Conservation (phyloP, 2,113 vertebrate species). For the Eretmochelys imbricata region DNA sequence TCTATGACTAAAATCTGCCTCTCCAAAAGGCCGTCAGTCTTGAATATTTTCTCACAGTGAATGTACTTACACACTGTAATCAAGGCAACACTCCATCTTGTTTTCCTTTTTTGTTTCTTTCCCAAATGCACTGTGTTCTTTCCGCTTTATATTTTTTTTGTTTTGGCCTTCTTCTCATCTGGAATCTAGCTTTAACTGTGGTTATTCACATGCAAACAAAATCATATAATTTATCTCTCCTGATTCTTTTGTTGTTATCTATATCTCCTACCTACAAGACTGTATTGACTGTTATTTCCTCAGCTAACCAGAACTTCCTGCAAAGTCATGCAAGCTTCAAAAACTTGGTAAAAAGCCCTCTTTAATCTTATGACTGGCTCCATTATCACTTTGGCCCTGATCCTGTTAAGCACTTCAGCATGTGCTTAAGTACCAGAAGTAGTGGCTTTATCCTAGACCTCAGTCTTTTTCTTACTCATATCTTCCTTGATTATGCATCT, state of each 20-base stretch:
- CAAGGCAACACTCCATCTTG: background rate
- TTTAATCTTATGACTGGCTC: background rate
- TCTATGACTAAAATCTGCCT: background rate
- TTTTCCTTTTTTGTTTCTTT: conserved; percentile 21
- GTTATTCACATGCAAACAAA: background rate
- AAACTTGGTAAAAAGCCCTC: background rate
- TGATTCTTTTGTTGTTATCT: background rate
- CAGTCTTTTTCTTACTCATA: background rate
- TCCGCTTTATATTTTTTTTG: background rate
- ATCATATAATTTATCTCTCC: background rate
- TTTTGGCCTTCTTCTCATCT: background rate
- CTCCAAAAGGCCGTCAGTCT: conserved; percentile 10
- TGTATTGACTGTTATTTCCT: background rate
- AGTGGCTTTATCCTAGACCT: fast-evolving
- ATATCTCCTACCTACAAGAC: background rate
- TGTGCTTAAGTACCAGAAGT: background rate
- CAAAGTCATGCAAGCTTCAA: background rate
- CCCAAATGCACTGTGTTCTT: background rate
- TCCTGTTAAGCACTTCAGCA: background rate
- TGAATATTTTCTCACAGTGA: background rate
- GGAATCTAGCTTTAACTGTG: background rate
- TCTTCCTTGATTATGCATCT: fast-evolving
- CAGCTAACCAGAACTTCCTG: background rate
- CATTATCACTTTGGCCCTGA: background rate
- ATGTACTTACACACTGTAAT: background rate